phyloP scores from a whole-genome alignment of 2,888 invertebrate genomes.

The Cloeon dipterum region DNA sequence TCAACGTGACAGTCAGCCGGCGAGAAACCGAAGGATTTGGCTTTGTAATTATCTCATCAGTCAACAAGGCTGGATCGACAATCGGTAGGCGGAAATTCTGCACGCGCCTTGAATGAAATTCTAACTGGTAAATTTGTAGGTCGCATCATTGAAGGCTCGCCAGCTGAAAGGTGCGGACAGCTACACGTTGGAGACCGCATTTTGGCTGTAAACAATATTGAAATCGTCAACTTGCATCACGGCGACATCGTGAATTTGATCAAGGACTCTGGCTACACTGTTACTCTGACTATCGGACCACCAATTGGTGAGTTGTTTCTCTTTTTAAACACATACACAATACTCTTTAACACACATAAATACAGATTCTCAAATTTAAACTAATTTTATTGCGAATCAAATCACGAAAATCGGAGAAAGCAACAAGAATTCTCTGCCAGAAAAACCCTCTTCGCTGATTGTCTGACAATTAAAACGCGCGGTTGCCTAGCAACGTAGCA shows the following conservation, averaged over 20 bases:
- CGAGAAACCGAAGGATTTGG: constrained; percentile 94
- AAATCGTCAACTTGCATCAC: constrained; percentile 79
- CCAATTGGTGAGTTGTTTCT: constrained; percentile 17
- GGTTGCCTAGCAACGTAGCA: too few relatives aligned
- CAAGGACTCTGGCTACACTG: constrained; percentile 83
- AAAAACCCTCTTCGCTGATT: too few relatives aligned
- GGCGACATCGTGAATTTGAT: constrained; percentile 94
- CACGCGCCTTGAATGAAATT: too few relatives aligned
- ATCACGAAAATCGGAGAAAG: too few relatives aligned
- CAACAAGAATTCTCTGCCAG: too few relatives aligned
- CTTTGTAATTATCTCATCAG: constrained; percentile 93
- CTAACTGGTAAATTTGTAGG: constrained; percentile 35
- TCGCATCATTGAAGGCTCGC: constrained; percentile 82
- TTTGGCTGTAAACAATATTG: constrained; percentile 79
- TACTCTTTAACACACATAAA: not conserved
- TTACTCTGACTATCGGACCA: constrained; percentile 58
- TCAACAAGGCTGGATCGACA: constrained; percentile 68
- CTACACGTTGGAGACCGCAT: constrained; percentile 89
- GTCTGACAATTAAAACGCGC: too few relatives aligned
- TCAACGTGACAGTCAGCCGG: constrained; percentile 77
- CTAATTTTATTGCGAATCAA: too few relatives aligned
- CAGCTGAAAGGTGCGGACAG: constrained; percentile 79
- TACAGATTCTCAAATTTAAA: not conserved
- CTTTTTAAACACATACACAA: not conserved
- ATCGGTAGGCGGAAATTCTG: constrained; percentile 35